Evolutionary conservation across 2,797 vertebrate species (phyloP).

Genomic region (Lophotriccus pileatus): DNA sequence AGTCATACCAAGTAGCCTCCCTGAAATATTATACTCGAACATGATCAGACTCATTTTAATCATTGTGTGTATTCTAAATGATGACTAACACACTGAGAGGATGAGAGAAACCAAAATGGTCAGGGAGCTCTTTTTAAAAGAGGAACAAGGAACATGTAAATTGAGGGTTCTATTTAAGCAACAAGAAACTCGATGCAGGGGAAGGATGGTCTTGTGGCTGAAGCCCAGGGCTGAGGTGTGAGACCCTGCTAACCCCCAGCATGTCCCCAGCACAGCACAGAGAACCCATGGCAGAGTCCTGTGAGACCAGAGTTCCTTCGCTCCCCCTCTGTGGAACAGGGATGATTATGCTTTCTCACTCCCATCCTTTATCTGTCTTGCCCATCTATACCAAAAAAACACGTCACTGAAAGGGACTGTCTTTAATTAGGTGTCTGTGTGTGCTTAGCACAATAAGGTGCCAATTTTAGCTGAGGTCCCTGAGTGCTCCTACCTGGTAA

Average conservation of each 20-base stretch:
- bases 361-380: not conserved
- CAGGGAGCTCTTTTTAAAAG: not conserved
- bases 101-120: conserved; percentile 46
- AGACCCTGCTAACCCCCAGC: not conserved
- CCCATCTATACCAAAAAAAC: conserved; percentile 15
- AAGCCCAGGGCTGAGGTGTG: not conserved
- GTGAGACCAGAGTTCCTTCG: not conserved
- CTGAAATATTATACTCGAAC: conserved; percentile 65
- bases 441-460: conserved; percentile 32
- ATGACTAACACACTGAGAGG: conserved; percentile 67
- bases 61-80: conserved; percentile 57
- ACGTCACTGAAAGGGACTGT: conserved; percentile 1
- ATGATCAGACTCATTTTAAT: conserved; percentile 76
- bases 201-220: not conserved
- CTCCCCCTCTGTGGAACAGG: not conserved
- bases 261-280: not conserved
- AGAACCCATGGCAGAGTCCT: not conserved
- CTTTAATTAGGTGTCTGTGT: conserved; percentile 52
- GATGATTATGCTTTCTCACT: not conserved
- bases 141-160: conserved; percentile 28
- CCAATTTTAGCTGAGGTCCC: conserved; percentile 48
- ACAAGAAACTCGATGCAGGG: not conserved
- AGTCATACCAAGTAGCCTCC: conserved; percentile 73
- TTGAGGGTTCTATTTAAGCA: conserved; percentile 5
- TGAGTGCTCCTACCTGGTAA: not conserved